Evolutionary conservation across 23 tunicate genomes (phyloP), one percentile per base, ranked within the genome.

Genomic region (Trididemnum miniatum): DNA sequence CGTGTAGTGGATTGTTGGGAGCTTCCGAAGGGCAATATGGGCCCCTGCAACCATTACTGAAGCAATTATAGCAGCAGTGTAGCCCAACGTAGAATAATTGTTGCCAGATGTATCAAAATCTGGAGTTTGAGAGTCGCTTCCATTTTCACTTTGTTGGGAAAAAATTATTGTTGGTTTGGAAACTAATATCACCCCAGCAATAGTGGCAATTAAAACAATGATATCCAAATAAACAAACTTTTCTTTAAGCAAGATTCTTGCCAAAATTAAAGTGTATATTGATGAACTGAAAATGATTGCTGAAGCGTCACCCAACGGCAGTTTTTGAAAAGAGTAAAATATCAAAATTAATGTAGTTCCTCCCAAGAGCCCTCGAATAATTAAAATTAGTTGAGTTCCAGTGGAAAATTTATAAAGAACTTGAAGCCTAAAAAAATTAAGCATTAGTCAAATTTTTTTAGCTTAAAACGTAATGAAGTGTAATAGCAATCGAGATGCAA

Each of bases 301-400:
- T 1, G 85, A 67, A 30, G 85, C 85, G 60, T 82, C 78, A 37
- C 85, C 85, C 37, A 82, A 20, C 24, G 85, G 85, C 78, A 82
- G 26, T 39, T 82, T 82, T 82, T 82, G 85, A 69, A 82, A 82
- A 1, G 85, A 51, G 40, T 67, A 82, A 82, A 82, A 82, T 20
- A 69, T 69, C 3, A 82, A 69, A 25, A 82, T 26, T 34, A 82
- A 49, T 28, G 35, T 64, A 40, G 23, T n/a, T n/a, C 77, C 77
- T 1, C 85, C 85, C 26, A 49, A 67, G 4, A 38, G 26, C 1
- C 86, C 86, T 50, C 86, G 79, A 33, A 71, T 32, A 1, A 54
- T 26, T 1, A 82, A 51, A 24, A 71, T 26, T 29, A 51, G 0
- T 82, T 79, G 64, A 1, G 86, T 82, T 71, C 27, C 25, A 31